A percentile compares a stretch with the other conserved stretches of the same genome.
Evolutionary conservation across 2,113 vertebrate species (phyloP).

Genomic region (Ceuthmochares aereus): DNA sequence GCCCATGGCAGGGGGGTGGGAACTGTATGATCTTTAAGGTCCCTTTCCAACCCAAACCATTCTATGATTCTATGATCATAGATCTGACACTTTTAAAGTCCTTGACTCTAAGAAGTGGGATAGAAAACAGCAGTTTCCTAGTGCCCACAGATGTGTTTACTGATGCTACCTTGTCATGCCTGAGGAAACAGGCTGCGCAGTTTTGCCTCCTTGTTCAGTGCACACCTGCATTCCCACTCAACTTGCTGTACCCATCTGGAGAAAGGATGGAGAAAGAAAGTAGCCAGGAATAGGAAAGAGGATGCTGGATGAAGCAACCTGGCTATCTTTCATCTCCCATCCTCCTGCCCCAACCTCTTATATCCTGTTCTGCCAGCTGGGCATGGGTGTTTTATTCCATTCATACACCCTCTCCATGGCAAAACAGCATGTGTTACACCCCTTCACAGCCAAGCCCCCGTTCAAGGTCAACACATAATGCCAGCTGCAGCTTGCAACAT

Average conservation of each 20-base stretch:
- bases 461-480: not conserved
- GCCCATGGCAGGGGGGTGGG: too few species aligned
- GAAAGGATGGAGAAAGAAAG: conserved; percentile 51
- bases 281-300: not conserved
- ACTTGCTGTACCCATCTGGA: not conserved
- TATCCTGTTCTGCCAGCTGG: conserved; percentile 39
- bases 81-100: not conserved
- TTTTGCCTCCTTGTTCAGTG: not conserved
- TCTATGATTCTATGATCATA: too few species aligned
- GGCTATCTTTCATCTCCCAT: not conserved
- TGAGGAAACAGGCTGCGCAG: not conserved
- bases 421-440: not conserved
- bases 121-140: not conserved
- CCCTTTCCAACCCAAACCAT: too few species aligned
- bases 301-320: conserved; percentile 7
- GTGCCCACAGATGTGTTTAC: not conserved
- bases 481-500: not conserved
- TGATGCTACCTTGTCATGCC: rapidly evolving
- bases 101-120: rapidly evolving
- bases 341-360: not conserved
- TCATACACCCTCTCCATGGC: not conserved
- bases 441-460: not conserved
- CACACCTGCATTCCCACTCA: not conserved
- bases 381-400: not conserved
- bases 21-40: too few species aligned